Evolutionary conservation across 2,888 invertebrate species (phyloP).

Genomic region (Lypha dubia): DNA sequence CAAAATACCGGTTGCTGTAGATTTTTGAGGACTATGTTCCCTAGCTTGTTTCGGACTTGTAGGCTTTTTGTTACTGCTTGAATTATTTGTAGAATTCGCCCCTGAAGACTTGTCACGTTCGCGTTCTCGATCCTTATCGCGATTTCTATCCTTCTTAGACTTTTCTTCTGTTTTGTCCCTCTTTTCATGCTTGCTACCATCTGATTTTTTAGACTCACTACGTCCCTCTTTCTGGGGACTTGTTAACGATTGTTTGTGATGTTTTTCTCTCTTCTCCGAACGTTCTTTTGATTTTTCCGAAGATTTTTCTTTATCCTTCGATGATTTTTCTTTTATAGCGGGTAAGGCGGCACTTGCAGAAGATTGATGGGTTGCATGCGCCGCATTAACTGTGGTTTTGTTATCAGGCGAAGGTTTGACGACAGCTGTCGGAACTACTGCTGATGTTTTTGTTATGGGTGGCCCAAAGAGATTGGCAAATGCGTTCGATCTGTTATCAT

Average conservation of each 20-base stretch:
- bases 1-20: conserved; percentile 62
- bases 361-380: conserved; percentile 16
- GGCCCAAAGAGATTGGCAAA: conserved; percentile 93
- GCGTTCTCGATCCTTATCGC: conserved; percentile 85
- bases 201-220: conserved; percentile 81
- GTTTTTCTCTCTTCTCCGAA: conserved; percentile 85
- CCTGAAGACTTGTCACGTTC: conserved; percentile 76
- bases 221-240: conserved; percentile 85
- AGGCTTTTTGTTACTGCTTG: conserved; percentile 42
- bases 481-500: conserved; percentile 85
- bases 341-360: conserved; percentile 18
- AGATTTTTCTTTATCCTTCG: conserved; percentile 80
- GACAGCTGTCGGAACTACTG: conserved; percentile 42
- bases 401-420: conserved; percentile 65
- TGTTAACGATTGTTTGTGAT: conserved; percentile 81
- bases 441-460: conserved; percentile 89
- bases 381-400: conserved; percentile 1
- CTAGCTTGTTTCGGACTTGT: conserved; percentile 52
- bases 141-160: conserved; percentile 84
- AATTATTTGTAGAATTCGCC: conserved; percentile 6
- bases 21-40: conserved; percentile 72
- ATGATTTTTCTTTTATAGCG: conserved; percentile 76
- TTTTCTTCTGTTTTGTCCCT: conserved; percentile 83
- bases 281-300: conserved; percentile 83
- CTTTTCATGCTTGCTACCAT: conserved; percentile 83